Evolutionary conservation across 2,113 vertebrate species (phyloP), one percentile per base, ranked within the genome.

Genomic region (Rhinogobius similis): DNA sequence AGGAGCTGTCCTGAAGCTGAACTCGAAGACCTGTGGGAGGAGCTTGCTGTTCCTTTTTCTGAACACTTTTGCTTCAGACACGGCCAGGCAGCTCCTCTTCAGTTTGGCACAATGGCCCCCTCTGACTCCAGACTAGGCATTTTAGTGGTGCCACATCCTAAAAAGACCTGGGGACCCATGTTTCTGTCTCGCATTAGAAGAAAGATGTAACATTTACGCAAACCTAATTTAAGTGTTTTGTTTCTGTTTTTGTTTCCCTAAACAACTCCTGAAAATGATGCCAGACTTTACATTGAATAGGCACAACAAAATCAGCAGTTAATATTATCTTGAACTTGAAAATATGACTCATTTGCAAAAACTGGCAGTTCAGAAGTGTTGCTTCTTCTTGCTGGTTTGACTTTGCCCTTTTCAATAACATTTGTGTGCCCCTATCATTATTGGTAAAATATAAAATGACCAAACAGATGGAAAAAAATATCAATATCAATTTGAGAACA

Each of bases 91-190:
- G 48, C 64, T 44, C n/a, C 62, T 43, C 55, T 63, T 27, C 66
- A 46, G 43, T 56, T 20, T 2, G 18, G 27, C 41, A 12, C 36
- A 9, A 44, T 62, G 44, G 67, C 84, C 64, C 56, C 62, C 64
- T 61, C 66, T 66, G 65, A 14, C 43, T 71, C 24, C 0, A 89
- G 86, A 41, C 90, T 93, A 20, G 96, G 96, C 0, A 90, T 96
- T 38, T 85, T 98, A 82, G 95, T 97, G 39, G 90, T 98, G 73
- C 96, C 98, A 32, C 90, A 94, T 70, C 87, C 87, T 0, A 94
- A 92, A 20, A 94, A 85, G 85, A 88, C 94, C 0, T 98, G 98
- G 97, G 96, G 97, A 12, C 97, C 98, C 1, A 98, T 98, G 97
- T 99, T 95, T 20, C 58, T 98, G 68, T 94, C 95, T 71, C 96